phyloP scores from a whole-genome alignment of 2,113 vertebrate genomes.

The Xenopus laevis region DNA sequence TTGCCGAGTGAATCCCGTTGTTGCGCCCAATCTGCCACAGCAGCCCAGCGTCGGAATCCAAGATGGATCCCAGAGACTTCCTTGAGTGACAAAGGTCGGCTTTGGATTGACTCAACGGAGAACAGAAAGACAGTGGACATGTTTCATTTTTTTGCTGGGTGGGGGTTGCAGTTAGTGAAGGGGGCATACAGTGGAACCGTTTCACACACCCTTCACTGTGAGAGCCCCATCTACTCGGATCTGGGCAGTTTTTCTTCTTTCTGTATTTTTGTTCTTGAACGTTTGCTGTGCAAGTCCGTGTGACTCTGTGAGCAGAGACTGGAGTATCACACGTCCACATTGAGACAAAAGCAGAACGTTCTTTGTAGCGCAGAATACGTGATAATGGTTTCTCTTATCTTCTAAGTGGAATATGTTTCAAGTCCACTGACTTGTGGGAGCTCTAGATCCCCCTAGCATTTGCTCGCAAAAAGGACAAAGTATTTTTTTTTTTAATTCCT shows the following conservation, averaged over 20 bases:
- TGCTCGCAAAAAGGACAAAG: too few relatives aligned
- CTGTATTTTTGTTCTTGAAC: conserved; percentile 49
- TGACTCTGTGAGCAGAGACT: conserved; percentile 53
- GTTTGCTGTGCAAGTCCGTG: conserved; percentile 54
- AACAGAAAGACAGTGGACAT: conserved; percentile 36
- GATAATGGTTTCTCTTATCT: conserved; percentile 95
- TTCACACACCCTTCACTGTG: conserved; percentile 29
- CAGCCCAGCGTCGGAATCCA: not conserved
- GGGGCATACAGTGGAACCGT: conserved; percentile 47
- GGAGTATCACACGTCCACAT: not conserved
- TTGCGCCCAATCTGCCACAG: not conserved
- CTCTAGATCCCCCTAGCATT: not conserved
- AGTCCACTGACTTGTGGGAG: conserved; percentile 34
- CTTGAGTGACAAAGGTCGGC: not conserved
- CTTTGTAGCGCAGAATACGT: conserved; percentile 66
- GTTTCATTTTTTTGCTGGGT: conserved; percentile 42
- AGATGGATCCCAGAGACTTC: not conserved
- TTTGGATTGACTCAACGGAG: conserved; percentile 17
- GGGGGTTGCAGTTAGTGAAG: conserved; percentile 46
- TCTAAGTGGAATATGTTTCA: conserved; percentile 56
- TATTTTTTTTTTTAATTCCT: too few relatives aligned
- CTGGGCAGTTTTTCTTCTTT: conserved; percentile 41
- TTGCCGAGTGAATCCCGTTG: conserved; percentile 76
- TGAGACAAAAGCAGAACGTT: conserved; percentile 46
- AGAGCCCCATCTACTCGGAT: conserved; percentile 52